Base-by-base conservation (phyloP, 2,113 vertebrate species). In the Ploceus nigricollis region DNA sequence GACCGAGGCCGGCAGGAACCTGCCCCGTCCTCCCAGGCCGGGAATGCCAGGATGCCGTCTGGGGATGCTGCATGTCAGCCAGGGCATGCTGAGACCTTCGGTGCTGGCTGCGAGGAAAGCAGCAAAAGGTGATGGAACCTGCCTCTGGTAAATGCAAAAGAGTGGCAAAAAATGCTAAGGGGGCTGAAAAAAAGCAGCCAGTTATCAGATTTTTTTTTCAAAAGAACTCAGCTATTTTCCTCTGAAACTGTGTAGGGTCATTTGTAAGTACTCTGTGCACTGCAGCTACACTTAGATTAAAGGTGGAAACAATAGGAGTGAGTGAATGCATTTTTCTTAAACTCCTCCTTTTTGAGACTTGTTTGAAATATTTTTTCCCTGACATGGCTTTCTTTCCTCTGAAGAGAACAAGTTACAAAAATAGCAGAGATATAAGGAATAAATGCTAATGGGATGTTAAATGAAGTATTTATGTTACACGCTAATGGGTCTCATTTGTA, bases 351-450 rank as follows among this genome's bases (percentile, higher is more conserved):
- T 81, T 54, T 2, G 14, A 70, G 47, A 23, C 10, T 65, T 39
- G 20, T 75, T 90, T 73, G 60, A 63, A 87, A 91, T 47, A 35
- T 66, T 73, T 87, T 76, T 79, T 48, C 57, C 66, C 50, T 75
- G 25, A 33, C 14, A 27, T 5, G 18, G 5, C 47, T 87, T 66
- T 77, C 22, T 71, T 76, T 40, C 28, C 37, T 50, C 60, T 78
- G 65, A 95, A 89, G 47, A 75, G 35, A 60, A 19, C 7, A 65
- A 45, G 33, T 37, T 2, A 6, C 14, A 65, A 56, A 31, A 51
- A 60, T 1, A 70, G 19, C 40, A 56, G 40, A 76, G 57, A 8
- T 4, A 45, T 45, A 75, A 27, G 6, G 6, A 82, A 82, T 45
- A 80, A 65, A 82, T 69, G 53, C 10, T 76, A 76, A 65, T 57